phyloP scores from a whole-genome alignment of 2,113 vertebrate genomes.

The Poeciliopsis turrubarensis region DNA sequence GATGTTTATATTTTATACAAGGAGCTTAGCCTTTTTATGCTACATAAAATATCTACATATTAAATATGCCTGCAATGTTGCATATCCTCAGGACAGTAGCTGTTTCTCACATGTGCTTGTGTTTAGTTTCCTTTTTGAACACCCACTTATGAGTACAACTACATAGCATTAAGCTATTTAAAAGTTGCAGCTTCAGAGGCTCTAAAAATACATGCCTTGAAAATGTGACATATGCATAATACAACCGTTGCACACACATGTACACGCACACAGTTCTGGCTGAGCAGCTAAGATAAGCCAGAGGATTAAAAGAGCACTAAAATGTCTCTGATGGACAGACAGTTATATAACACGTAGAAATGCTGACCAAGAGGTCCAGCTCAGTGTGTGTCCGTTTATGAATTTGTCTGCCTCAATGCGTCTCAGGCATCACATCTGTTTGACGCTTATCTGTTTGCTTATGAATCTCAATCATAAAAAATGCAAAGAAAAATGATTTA shows the following conservation, averaged over 20 bases:
- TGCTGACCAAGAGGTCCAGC: constrained; percentile 51
- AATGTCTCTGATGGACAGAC: constrained; percentile 56
- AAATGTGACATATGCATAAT: constrained; percentile 17
- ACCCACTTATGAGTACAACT: constrained; percentile 16
- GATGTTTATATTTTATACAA: neutral
- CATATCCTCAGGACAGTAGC: neutral
- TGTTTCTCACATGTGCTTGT: neutral
- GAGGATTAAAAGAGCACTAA: constrained; percentile 58
- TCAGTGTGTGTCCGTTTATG: constrained; percentile 3
- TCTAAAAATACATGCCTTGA: constrained; percentile 41
- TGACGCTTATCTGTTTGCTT: neutral
- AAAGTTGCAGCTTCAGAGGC: constrained; percentile 36
- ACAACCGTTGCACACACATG: neutral
- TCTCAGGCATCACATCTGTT: constrained; percentile 1
- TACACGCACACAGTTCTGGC: constrained; percentile 3
- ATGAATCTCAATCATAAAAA: neutral
- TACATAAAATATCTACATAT: neutral
- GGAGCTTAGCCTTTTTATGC: neutral
- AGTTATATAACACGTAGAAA: constrained; percentile 57
- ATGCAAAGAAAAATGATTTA: neutral
- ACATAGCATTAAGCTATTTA: constrained; percentile 24
- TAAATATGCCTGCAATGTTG: neutral
- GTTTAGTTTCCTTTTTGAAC: neutral
- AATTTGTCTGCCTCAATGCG: neutral
- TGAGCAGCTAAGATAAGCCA: constrained; percentile 47